Percentiles rank a stretch among this genome's conserved stretches.
Conservation (phyloP, 2,113 vertebrate species). For the Lophura nycthemera region DNA sequence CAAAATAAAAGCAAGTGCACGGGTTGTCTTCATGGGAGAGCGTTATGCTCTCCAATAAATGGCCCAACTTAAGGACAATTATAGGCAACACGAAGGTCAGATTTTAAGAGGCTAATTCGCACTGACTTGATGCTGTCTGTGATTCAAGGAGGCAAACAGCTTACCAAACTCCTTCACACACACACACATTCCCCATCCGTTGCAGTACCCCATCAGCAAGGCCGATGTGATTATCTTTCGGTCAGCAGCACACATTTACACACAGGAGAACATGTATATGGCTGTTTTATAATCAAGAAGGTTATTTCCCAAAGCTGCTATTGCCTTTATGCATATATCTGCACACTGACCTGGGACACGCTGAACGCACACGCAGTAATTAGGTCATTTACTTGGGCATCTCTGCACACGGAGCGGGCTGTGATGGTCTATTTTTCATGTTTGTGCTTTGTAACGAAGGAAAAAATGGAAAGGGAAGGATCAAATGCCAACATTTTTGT, state of each 20-base stretch:
- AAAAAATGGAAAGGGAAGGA: not conserved
- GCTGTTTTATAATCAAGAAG: not conserved
- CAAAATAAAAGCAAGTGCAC: rapidly evolving
- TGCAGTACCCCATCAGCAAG: not conserved
- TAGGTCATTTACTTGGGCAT: slow-evolving; percentile 46
- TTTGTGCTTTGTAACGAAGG: not conserved
- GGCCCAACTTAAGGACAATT: not conserved
- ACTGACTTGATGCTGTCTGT: not conserved
- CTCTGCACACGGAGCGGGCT: not conserved
- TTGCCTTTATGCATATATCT: slow-evolving; percentile 20
- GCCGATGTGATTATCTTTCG: not conserved
- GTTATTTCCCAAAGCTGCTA: slow-evolving; percentile 16
- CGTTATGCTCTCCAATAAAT: not conserved
- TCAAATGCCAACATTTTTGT: slow-evolving; percentile 18
- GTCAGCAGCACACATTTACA: not conserved
- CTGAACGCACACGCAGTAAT: slow-evolving; percentile 4
- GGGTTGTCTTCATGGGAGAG: not conserved
- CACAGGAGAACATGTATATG: not conserved
- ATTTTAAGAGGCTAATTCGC: not conserved
- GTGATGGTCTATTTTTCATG: not conserved
- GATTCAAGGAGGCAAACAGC: not conserved
- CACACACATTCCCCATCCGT: not conserved
- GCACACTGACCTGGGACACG: not conserved
- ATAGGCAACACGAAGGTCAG: not conserved
- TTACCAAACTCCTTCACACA: not conserved